These are phyloP conservation scores for Loripinus fragilis DNA, from an alignment of 2,888 invertebrate genomes.

Conservation along the genomic window DNA sequence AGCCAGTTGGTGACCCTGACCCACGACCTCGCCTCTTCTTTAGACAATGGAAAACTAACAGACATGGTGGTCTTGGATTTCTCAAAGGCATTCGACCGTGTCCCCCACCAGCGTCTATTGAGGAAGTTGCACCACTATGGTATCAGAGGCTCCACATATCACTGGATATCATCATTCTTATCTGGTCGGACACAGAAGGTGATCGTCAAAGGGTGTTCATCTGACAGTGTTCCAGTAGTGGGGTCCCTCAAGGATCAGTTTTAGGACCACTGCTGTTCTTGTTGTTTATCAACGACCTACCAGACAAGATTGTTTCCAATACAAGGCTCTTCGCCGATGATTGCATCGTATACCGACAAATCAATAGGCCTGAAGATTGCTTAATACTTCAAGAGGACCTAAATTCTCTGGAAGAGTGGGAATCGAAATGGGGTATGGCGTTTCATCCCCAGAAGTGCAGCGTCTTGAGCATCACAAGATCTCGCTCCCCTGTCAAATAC, in stretches of 20 bases:
- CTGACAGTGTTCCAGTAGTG: background rate
- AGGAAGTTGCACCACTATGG: constrained; percentile 24
- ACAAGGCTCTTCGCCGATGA: constrained; percentile 31
- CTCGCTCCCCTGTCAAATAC: background rate
- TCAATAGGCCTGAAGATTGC: constrained; percentile 1
- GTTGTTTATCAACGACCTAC: constrained; percentile 26
- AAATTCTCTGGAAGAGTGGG: constrained; percentile 15
- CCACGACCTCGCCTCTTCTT: constrained; percentile 25
- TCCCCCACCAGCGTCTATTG: constrained; percentile 17
- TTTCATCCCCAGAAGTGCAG: constrained; percentile 43
- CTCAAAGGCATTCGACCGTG: constrained; percentile 29
- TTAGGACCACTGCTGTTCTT: constrained; percentile 14
- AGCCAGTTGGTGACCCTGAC: constrained; percentile 25
- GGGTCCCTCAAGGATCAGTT: constrained; percentile 13
- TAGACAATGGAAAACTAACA: constrained; percentile 25
- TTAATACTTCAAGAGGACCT: constrained; percentile 16
- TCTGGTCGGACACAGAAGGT: constrained; percentile 22
- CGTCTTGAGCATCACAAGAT: constrained; percentile 28
- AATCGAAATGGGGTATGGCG: constrained; percentile 27
- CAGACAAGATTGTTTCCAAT: background rate
- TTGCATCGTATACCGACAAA: constrained; percentile 21
- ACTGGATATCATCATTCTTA: constrained; percentile 17
- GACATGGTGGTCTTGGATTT: constrained; percentile 27
- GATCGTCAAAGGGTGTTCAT: constrained; percentile 1
- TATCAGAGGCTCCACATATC: background rate